phyloP scores from a whole-genome alignment of 2,113 vertebrate species.

The Gulo gulo region DNA sequence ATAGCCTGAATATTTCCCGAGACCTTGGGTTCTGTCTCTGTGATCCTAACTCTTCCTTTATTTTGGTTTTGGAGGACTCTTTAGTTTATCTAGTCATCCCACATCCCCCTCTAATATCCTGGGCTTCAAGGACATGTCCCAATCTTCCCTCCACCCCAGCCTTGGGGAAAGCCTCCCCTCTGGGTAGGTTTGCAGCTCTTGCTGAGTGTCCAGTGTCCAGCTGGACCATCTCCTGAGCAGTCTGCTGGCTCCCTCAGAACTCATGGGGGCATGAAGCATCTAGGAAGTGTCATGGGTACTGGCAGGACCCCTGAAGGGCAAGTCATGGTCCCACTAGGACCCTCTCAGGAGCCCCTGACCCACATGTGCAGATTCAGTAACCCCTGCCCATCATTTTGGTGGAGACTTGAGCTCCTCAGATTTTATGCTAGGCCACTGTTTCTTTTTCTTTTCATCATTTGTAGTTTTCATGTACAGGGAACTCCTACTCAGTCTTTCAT shows the following conservation, averaged over 20 bases:
- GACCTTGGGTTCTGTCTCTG: neutral
- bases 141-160: neutral
- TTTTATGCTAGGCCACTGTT: neutral
- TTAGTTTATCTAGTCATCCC: neutral
- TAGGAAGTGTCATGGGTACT: neutral
- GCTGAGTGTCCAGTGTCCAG: too few relatives aligned
- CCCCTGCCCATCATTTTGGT: neutral
- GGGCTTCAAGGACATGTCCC: neutral
- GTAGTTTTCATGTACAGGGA: neutral
- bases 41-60: neutral
- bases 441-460: neutral
- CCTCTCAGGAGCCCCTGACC: neutral
- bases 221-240: neutral
- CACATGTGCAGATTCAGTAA: neutral
- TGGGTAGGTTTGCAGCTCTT: neutral
- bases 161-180: neutral
- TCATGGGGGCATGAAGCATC: neutral
- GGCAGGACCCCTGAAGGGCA: neutral
- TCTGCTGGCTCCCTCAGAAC: neutral
- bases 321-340: too few relatives aligned
- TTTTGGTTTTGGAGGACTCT: neutral
- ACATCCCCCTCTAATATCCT: neutral
- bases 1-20: neutral
- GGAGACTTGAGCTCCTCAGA: neutral
- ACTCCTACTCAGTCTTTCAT: neutral